Evolutionary conservation across 2,113 vertebrate species (phyloP).

Genomic region (Lipotes vexillifer): DNA sequence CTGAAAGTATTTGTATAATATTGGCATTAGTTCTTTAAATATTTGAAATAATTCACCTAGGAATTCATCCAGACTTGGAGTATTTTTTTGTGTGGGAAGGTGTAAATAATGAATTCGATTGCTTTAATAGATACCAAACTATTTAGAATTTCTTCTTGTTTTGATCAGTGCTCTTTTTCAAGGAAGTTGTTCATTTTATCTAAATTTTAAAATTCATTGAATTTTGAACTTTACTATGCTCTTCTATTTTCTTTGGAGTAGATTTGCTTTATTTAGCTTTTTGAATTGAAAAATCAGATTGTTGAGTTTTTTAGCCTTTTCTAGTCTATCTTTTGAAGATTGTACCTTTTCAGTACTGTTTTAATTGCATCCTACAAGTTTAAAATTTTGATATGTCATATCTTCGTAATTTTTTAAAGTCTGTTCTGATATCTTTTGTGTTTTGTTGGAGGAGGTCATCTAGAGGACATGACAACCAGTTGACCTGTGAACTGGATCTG

Average conservation of each 20-base stretch:
- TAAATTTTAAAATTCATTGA: background rate
- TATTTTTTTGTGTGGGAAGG: background rate
- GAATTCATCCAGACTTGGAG: background rate
- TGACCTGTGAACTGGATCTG: background rate
- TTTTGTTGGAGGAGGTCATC: background rate
- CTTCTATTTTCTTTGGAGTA: background rate
- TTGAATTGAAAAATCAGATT: background rate
- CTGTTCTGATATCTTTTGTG: background rate
- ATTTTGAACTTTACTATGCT: background rate
- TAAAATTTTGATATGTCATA: background rate
- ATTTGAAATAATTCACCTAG: background rate
- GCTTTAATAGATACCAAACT: background rate
- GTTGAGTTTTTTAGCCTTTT: background rate
- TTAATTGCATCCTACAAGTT: background rate
- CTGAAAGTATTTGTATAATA: background rate
- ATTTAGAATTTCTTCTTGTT: background rate
- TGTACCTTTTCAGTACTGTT: background rate
- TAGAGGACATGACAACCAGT: background rate
- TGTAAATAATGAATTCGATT: background rate
- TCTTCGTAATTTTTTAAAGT: background rate
- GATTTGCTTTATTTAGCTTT: background rate
- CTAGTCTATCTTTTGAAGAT: background rate
- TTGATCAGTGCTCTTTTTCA: background rate
- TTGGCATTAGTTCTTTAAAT: background rate
- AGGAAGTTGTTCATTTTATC: background rate